A percentile compares a stretch with the other conserved stretches of the same genome.
Evolutionary conservation across 2,113 vertebrate genomes (phyloP).

Genomic region (Hipposideros armiger): DNA sequence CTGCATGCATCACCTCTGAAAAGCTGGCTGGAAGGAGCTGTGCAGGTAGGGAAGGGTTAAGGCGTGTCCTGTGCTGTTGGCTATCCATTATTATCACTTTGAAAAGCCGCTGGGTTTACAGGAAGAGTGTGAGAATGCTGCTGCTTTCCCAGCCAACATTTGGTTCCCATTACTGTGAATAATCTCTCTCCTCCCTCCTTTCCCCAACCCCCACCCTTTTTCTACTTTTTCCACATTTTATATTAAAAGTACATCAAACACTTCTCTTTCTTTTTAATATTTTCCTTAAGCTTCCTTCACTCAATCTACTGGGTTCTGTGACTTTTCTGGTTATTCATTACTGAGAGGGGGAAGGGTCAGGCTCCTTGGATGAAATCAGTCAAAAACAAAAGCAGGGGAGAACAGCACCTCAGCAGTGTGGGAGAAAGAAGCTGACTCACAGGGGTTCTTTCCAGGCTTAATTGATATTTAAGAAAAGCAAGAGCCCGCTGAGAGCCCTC

Average conservation of each 20-base stretch:
- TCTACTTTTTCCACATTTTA: constrained; percentile 82
- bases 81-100: constrained; percentile 71
- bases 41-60: constrained; percentile 84
- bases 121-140: constrained; percentile 86
- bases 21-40: background rate
- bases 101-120: constrained; percentile 85
- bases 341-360: constrained; percentile 6
- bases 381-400: constrained; percentile 45
- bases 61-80: constrained; percentile 65
- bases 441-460: background rate
- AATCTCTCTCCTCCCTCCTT: constrained; percentile 81
- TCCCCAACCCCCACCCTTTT: constrained; percentile 59
- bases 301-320: constrained; percentile 70
- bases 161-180: constrained; percentile 92
- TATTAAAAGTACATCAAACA: constrained; percentile 90
- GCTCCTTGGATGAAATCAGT: constrained; percentile 49
- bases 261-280: constrained; percentile 86
- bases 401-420: background rate
- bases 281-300: constrained; percentile 85
- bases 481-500: background rate
- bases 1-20: background rate
- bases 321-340: constrained; percentile 77
- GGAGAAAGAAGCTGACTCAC: background rate
- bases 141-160: constrained; percentile 88
- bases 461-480: background rate